Percentiles rank a stretch among this genome's conserved stretches.
Conservation (phyloP, 1,140 invertebrate genomes). For the Limonius californicus region DNA sequence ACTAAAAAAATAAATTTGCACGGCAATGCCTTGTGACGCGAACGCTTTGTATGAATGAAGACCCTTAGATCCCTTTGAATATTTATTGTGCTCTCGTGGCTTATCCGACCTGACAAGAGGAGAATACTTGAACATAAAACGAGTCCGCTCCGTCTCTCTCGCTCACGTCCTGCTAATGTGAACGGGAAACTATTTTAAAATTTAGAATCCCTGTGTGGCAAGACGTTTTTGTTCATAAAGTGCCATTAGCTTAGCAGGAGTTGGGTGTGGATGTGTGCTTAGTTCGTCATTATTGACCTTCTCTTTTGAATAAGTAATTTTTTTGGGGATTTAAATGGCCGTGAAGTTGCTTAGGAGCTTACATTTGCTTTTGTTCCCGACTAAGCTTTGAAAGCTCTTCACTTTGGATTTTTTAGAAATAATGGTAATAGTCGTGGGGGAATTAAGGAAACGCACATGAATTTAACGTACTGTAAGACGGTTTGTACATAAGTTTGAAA, state of each 20-base stretch:
- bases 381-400: too few species aligned
- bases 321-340: too few species aligned
- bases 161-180: background rate
- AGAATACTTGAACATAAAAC: constrained; percentile 12
- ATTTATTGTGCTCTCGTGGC: constrained; percentile 14
- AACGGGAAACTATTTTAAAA: constrained; percentile 10
- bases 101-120: constrained; percentile 14
- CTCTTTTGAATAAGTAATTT: too few species aligned
- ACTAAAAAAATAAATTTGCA: constrained; percentile 12
- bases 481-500: too few species aligned
- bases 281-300: background rate
- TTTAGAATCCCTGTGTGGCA: constrained; percentile 1
- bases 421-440: too few species aligned
- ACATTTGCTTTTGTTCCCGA: too few species aligned
- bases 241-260: background rate
- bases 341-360: too few species aligned
- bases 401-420: too few species aligned
- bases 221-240: background rate
- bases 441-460: too few species aligned
- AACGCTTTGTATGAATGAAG: constrained; percentile 9
- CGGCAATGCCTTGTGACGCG: constrained; percentile 1
- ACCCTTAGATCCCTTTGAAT: constrained; percentile 13
- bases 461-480: too few species aligned
- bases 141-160: background rate
- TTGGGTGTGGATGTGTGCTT: background rate